Conservation (phyloP, 2,113 vertebrate species). For the Cebus imitator region DNA sequence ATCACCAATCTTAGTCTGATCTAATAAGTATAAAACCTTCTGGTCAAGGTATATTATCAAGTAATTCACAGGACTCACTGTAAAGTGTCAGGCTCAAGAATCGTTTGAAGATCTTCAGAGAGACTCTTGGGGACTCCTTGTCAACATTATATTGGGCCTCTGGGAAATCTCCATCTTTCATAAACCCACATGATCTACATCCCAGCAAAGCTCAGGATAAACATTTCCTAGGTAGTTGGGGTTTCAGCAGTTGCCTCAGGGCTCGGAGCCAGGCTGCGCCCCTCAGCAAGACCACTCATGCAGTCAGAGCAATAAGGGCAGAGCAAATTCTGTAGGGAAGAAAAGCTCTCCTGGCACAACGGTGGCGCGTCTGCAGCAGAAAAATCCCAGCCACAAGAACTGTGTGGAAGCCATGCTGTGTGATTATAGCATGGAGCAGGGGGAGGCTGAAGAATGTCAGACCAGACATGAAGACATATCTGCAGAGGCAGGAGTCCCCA, state of each 20-base stretch:
- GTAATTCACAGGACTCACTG: not conserved
- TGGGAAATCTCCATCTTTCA: not conserved
- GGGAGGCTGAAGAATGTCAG: not conserved
- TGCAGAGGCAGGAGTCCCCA: not conserved
- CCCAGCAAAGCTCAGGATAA: not conserved
- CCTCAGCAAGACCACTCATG: not conserved
- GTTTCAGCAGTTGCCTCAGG: not conserved
- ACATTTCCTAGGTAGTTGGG: not conserved
- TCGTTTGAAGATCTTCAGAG: not conserved
- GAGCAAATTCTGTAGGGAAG: not conserved
- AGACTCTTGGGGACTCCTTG: not conserved
- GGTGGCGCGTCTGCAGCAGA: not conserved
- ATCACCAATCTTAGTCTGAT: not conserved
- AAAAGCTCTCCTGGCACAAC: not conserved
- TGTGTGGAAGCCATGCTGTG: not conserved
- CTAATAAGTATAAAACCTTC: not conserved
- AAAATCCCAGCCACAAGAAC: not conserved
- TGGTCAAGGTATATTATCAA: not conserved
- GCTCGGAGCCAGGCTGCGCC: not conserved
- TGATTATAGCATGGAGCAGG: not conserved
- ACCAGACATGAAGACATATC: not conserved
- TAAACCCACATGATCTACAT: not conserved
- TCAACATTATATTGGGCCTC: not conserved
- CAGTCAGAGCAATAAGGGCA: too few species aligned
- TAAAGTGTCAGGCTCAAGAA: not conserved